Evolutionary conservation across 2,888 invertebrate genomes (phyloP).

Genomic region (Sepiola atlantica): DNA sequence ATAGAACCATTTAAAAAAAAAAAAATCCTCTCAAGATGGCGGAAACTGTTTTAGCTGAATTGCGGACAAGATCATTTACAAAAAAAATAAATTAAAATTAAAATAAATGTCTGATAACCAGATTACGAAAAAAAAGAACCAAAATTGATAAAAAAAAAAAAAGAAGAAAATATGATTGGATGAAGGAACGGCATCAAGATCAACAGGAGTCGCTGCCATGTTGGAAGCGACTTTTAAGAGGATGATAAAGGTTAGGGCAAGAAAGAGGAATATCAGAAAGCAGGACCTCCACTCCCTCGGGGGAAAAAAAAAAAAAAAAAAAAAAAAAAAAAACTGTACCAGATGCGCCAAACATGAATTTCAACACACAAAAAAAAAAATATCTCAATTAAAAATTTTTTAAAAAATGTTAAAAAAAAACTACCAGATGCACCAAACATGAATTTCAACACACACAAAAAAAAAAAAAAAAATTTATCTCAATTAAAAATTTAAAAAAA

Average conservation of each 20-base stretch:
- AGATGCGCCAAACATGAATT: not conserved
- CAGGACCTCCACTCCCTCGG: not conserved
- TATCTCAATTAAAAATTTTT: not conserved
- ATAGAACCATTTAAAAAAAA: constrained; percentile 38
- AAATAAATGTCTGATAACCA: not conserved
- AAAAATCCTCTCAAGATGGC: not conserved
- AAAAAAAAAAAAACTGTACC: too few relatives aligned
- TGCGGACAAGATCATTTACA: not conserved
- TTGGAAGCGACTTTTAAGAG: not conserved
- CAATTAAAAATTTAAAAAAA: not conserved
- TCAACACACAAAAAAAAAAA: not conserved
- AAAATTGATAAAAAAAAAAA: not conserved
- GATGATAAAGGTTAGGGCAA: not conserved
- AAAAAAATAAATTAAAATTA: not conserved
- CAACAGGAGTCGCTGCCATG: not conserved
- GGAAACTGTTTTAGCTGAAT: not conserved
- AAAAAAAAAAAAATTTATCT: too few relatives aligned
- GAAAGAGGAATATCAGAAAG: not conserved
- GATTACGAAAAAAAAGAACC: not conserved
- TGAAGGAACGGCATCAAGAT: not conserved
- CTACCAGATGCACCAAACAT: too few relatives aligned
- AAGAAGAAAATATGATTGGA: not conserved
- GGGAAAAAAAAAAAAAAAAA: not conserved
- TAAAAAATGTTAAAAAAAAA: not conserved
- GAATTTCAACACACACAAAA: too few relatives aligned